Evolutionary conservation across 2,113 vertebrate genomes (phyloP), one percentile per base, ranked within the genome.

Genomic region (Antechinus flavipes): DNA sequence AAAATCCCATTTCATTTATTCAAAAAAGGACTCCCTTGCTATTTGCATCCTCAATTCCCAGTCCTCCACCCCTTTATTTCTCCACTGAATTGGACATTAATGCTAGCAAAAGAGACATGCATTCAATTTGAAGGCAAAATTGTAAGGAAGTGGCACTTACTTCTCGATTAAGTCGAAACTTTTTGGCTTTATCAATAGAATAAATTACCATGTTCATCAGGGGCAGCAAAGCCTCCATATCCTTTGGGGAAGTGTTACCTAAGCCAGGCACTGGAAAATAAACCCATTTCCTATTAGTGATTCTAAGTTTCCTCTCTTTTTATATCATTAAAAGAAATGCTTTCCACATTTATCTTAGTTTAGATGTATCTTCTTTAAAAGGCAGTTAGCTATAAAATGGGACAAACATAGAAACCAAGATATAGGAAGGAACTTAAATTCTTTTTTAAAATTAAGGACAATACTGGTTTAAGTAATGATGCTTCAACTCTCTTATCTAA

Each of bases 191-290:
- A 97, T 99, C 99, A 54, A 99, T 99, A 98, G 98, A 99, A 98
- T 99, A 99, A 98, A 99, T 99, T 97, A 99, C 99, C 99, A 99
- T 99, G 98, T 99, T 99, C 99, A 99, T 99, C 97, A 99, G 98
- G 91, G 99, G 99, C 95, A 99, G 98, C 98, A 99, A 98, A 98
- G 99, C 96, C 96, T 99, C 99, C 99, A 99, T 99, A 98, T 99
- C 99, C 99, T 99, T 99, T 98, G 99, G 99, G 98, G 99, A 99
- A 54, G 99, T 99, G 98, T 99, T 99, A 98, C 99, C 99, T 99
- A 98, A 99, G 93, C 99, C 99, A 99, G 99, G 99, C 99, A 99
- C 99, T 99, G 93, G 22, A 98, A 97, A 91, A 97, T 91, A 98
- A 96, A 97, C 61, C 46, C 94, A 96, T 96, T 96, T 96, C 47